Percentiles rank a stretch among this genome's conserved stretches.
Conservation (phyloP, 2,113 vertebrate species). For the Colossoma macropomum region DNA sequence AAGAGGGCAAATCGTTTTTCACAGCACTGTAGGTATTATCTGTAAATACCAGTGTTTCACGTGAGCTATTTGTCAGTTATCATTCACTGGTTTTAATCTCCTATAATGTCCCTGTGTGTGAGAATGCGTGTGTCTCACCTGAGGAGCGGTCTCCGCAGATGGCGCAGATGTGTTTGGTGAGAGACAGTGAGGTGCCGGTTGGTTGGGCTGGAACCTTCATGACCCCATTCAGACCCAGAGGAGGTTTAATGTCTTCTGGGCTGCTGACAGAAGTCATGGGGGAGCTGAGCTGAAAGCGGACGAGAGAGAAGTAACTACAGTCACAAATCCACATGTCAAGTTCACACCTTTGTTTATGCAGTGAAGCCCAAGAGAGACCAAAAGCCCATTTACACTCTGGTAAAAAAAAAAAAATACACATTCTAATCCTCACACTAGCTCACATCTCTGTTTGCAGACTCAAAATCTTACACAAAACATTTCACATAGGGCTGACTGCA, state of each 20-base stretch:
- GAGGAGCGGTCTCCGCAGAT: conserved; percentile 98
- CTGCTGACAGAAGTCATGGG: conserved; percentile 96
- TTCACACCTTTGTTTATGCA: not conserved
- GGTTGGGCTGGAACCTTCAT: conserved; percentile 95
- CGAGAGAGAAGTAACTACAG: conserved; percentile 53
- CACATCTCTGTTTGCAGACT: not conserved
- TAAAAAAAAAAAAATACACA: conserved; percentile 38
- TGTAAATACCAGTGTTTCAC: not conserved
- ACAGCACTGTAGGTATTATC: too few species aligned
- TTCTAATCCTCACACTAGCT: not conserved
- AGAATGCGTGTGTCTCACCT: conserved; percentile 75
- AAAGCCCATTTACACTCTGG: not conserved
- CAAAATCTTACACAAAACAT: not conserved
- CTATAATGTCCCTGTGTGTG: not conserved
- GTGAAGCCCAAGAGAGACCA: not conserved
- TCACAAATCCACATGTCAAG: conserved; percentile 1
- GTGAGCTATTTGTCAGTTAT: not conserved
- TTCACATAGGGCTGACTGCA: not conserved
- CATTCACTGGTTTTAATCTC: not conserved
- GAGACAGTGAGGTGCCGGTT: conserved; percentile 84
- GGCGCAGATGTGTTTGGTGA: conserved; percentile 99
- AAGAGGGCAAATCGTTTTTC: too few species aligned
- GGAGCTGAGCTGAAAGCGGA: conserved; percentile 85
- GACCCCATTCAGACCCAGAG: conserved; percentile 94
- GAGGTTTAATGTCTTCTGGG: conserved; percentile 97